Base-by-base conservation (phyloP, 1,140 invertebrate species). In the Temnothorax longispinosus region DNA sequence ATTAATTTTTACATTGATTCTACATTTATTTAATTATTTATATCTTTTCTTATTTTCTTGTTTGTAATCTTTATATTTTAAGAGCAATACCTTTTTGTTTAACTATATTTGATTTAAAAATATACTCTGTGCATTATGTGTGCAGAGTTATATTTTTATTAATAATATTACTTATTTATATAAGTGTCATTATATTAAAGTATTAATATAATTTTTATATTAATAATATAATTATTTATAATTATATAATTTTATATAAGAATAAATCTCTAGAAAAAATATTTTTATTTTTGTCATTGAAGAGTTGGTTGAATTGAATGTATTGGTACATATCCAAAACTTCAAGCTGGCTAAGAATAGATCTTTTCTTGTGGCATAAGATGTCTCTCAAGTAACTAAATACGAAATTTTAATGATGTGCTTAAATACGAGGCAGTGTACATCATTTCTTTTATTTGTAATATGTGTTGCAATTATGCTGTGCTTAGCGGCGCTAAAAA, bases 241-340 rank as follows among this genome's bases (percentile, higher is more conserved):
- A 52, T 21, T 50, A 52, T 15, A 80, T 62, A 52, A 21, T 69
- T 69, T 69, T 65, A 2, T 81, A 41, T 27, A 38, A 60, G 13
- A 38, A 18, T 67, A 5, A 13, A 52, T 82, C 21, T 52, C 5
- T 44, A 75, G 35, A 60, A 47, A 60, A 32, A 76, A 71, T 6
- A 27, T 60, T 21, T 38, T 75, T 47, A 74, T 41, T 75, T 47
- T 84, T 72, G 69, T 82, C 74, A 80, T 88, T 50, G 71, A 89
- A 94, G 91, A 90, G 92, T 93, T 56, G 77, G 87, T 78, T 84
- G 82, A 91, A 91, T 92, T 87, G 91, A 90, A 90, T 91, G 86
- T 93, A 93, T 94, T 94, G 92, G 94, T 94, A 93, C 90, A 92
- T 88, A 91, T 94, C 94, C 94, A 95, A 69, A 69, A 95, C 86